phyloP scores from a whole-genome alignment of 2,888 invertebrate genomes.

The Drosophila flavopinicola region DNA sequence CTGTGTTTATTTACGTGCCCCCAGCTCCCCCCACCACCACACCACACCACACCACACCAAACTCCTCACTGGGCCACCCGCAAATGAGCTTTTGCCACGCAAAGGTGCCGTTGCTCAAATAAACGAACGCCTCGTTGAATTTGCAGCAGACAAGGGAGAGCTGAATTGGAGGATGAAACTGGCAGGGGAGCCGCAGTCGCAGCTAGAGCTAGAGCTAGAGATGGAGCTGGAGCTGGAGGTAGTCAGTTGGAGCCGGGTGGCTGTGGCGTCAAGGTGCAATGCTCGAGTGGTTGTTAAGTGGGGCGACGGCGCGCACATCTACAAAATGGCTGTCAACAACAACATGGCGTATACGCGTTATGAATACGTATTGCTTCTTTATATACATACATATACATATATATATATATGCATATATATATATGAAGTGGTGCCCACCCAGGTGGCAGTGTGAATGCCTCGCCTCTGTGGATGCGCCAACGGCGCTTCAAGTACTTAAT shows the following conservation, averaged over 20 bases:
- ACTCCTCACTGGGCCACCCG: constrained; percentile 11
- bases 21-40: too few species aligned
- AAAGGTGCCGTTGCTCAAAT: constrained; percentile 74
- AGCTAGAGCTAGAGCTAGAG: constrained; percentile 4
- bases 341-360: constrained; percentile 78
- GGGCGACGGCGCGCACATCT: constrained; percentile 67
- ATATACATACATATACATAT: constrained; percentile 27
- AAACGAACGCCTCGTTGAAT: constrained; percentile 73
- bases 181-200: constrained; percentile 13
- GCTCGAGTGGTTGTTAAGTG: constrained; percentile 60
- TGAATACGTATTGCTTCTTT: constrained; percentile 77
- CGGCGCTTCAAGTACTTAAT: constrained; percentile 75
- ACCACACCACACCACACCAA: too few species aligned
- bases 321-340: constrained; percentile 80
- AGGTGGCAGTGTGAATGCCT: constrained; percentile 45
- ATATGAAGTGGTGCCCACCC: constrained; percentile 15
- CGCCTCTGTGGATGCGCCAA: constrained; percentile 48
- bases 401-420: neutral
- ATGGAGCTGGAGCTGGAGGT: constrained; percentile 2
- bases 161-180: constrained; percentile 4
- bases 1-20: constrained; percentile 74
- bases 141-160: constrained; percentile 41
- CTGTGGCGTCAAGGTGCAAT: too few species aligned
- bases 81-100: constrained; percentile 76
- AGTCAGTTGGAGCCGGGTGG: neutral